Evolutionary conservation across 1,140 invertebrate species (phyloP).

Genomic region (Pseudoatta argentina): DNA sequence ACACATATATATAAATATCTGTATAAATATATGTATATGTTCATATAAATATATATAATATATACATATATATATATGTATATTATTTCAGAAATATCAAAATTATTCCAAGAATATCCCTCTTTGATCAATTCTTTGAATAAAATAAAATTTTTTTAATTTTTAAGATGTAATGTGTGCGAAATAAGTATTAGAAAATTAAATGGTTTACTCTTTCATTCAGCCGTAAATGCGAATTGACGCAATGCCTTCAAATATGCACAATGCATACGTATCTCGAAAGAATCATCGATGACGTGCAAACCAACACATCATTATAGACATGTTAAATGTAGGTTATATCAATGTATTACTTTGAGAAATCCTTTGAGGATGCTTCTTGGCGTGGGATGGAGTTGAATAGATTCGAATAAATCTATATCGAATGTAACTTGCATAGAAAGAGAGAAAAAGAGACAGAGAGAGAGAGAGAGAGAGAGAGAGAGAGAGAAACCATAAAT

Average conservation of each 20-base stretch:
- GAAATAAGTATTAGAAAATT: neutral
- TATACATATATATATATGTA: too few relatives aligned
- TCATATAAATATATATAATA: too few relatives aligned
- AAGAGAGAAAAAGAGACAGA: neutral
- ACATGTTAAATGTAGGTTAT: neutral
- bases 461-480: neutral
- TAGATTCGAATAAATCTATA: neutral
- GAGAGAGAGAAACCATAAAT: neutral
- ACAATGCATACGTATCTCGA: constrained; percentile 13
- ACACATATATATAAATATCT: neutral
- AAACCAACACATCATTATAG: neutral
- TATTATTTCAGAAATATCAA: neutral
- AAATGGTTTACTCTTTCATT: neutral
- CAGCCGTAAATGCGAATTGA: neutral
- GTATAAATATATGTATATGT: neutral
- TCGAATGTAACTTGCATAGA: neutral
- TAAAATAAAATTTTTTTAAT: neutral
- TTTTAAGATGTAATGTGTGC: neutral
- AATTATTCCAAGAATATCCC: neutral
- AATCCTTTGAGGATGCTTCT: neutral
- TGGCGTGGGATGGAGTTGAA: neutral
- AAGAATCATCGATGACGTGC: constrained; percentile 5
- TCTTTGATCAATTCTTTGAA: neutral
- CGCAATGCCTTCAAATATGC: too few relatives aligned
- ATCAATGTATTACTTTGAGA: constrained; percentile 21